These are phyloP conservation scores for Leucoraja erinaceus DNA, from an alignment of 2,113 vertebrate species.

Conservation along the genomic window DNA sequence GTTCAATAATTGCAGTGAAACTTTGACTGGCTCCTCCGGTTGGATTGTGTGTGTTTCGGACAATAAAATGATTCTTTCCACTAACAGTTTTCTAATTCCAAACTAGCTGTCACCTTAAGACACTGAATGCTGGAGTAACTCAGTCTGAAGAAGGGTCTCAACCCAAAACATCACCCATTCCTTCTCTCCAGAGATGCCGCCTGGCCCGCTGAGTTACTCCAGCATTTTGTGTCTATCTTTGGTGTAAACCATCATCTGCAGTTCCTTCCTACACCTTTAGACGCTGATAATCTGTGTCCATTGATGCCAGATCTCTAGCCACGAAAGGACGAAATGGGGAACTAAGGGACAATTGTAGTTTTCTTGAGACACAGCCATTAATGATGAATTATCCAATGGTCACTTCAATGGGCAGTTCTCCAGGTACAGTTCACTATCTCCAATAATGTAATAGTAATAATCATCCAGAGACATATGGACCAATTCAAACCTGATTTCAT, in stretches of 20 bases:
- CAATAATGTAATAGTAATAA: neutral
- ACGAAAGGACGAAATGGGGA: neutral
- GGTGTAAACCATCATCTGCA: too few species aligned
- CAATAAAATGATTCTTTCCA: neutral
- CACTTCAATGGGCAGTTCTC: neutral
- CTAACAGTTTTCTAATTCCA: neutral
- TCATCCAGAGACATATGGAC: neutral
- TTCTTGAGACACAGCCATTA: neutral
- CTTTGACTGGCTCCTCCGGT: neutral
- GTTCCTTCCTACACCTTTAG: neutral
- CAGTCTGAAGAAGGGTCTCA: too few species aligned
- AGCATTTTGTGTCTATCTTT: too few species aligned
- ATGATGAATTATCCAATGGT: neutral
- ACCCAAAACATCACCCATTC: too few species aligned
- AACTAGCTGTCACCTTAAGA: neutral
- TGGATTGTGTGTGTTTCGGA: neutral
- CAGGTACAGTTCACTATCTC: neutral
- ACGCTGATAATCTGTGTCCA: neutral
- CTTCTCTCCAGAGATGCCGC: too few species aligned
- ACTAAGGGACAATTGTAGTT: neutral
- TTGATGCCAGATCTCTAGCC: neutral
- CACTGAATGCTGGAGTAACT: too few species aligned
- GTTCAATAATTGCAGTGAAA: neutral
- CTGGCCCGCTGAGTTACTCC: too few species aligned
- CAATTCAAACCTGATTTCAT: neutral